These are phyloP conservation scores for Alethe diademata DNA, from an alignment of 2,113 vertebrate species.

Conservation along the genomic window DNA sequence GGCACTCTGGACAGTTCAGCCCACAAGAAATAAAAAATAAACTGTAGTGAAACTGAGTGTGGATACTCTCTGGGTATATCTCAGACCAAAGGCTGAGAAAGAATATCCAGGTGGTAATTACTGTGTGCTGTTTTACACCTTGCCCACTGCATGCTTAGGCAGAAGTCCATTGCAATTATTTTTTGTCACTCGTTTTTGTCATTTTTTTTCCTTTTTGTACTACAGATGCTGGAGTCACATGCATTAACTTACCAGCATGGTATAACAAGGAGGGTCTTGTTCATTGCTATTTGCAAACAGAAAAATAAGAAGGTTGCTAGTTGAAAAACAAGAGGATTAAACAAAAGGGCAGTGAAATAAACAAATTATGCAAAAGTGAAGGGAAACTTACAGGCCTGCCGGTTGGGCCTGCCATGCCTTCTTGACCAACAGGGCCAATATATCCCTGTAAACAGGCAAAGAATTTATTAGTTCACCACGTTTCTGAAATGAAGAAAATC, in stretches of 20 bases:
- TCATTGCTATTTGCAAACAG: neutral
- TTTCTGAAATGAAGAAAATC: neutral
- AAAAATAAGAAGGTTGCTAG: neutral
- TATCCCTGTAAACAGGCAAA: constrained; percentile 82
- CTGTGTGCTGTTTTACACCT: neutral
- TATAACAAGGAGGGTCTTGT: neutral
- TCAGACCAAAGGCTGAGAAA: neutral
- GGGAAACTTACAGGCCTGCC: constrained; percentile 83
- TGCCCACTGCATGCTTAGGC: neutral
- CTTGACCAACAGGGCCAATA: constrained; percentile 85
- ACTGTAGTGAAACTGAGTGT: neutral
- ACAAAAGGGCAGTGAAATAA: neutral
- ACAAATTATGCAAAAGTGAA: neutral
- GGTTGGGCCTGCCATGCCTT: constrained; percentile 85
- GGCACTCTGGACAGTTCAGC: neutral
- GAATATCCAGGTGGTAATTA: neutral
- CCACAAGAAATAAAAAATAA: neutral
- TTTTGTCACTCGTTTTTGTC: neutral
- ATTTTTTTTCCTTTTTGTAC: neutral
- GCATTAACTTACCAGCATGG: neutral
- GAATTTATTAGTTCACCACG: neutral
- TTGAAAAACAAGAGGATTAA: neutral
- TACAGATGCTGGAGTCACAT: neutral
- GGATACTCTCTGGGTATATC: neutral
- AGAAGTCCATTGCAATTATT: neutral